Evolutionary conservation across 2,113 vertebrate genomes (phyloP), one percentile per base, ranked within the genome.

Genomic region (Oxygymnocypris stewartii): DNA sequence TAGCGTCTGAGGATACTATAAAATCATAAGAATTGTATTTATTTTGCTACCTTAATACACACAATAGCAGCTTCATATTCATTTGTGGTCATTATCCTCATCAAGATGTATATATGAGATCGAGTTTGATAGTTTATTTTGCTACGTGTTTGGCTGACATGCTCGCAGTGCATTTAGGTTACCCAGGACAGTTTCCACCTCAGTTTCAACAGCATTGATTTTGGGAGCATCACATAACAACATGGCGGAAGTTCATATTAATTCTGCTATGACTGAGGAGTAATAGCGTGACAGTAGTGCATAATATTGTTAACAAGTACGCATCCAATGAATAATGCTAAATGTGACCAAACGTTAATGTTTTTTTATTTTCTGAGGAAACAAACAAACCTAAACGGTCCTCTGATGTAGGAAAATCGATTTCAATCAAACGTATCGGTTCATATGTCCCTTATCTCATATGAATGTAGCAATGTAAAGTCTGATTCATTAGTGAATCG

Each of bases 241-340:
- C 51, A 59, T 79, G 76, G 76, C 76, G 11, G 9, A 37, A n/a
- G 76, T 59, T 79, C 49, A 79, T 79, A 35, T n/a, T 77, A n/a
- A 79, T 54, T 77, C n/a, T 79, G 4, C 31, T 59, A 23, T 37
- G 20, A 57, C 77, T 18, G 51, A 54, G 16, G 51, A 54, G 51
- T 54, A 54, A 14, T n/a, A n/a, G n/a, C n/a, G n/a, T 35, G 31
- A 69, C 28, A 67, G 35, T 71, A 37, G 67, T 1, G 1, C 8
- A 59, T 23, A n/a, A 59, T 59, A 23, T 23, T 59, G 54, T 54
- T 51, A 51, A 51, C 4, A 13, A 51, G 13, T 5, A 51, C 1
- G 49, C 13, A 51, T 69, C 35, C 69, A 12, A 42, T 40, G 9
- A 12, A 40, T 73, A 40, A 11, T 0, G 8, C 69, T 73, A 40